Evolutionary conservation across 2,888 invertebrate species (phyloP).

Genomic region (Autographa gamma): DNA sequence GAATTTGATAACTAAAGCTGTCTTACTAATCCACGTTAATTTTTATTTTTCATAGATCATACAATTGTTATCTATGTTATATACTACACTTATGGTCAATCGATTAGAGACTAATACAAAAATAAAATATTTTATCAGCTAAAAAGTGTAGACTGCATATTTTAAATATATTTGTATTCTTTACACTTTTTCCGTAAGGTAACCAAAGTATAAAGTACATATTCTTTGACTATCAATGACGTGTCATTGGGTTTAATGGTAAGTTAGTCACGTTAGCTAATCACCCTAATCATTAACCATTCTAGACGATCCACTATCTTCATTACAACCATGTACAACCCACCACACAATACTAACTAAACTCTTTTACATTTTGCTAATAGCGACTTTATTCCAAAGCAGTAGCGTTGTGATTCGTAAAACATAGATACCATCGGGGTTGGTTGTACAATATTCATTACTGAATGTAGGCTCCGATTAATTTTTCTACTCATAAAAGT

Average conservation of each 20-base stretch:
- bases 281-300: constrained; percentile 36
- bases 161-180: too few relatives aligned
- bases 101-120: too few relatives aligned
- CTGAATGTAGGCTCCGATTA: not conserved
- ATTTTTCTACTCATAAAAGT: not conserved
- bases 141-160: too few relatives aligned
- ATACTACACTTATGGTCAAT: too few relatives aligned
- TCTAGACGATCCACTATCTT: constrained; percentile 34
- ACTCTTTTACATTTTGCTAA: not conserved
- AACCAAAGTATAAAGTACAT: too few relatives aligned
- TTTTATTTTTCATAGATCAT: too few relatives aligned
- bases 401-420: not conserved
- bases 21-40: too few relatives aligned
- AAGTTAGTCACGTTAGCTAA: constrained; percentile 28
- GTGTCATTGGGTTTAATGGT: not conserved
- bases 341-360: not conserved
- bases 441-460: not conserved
- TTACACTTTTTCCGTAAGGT: too few relatives aligned
- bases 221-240: constrained; percentile 12
- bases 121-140: too few relatives aligned
- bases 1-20: too few relatives aligned
- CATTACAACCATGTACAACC: constrained; percentile 18
- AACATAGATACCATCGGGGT: not conserved
- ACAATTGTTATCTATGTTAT: too few relatives aligned
- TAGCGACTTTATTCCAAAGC: not conserved